Evolutionary conservation across 2,888 invertebrate species (phyloP), one percentile per base, ranked within the genome.

Genomic region (Eulithis testata): DNA sequence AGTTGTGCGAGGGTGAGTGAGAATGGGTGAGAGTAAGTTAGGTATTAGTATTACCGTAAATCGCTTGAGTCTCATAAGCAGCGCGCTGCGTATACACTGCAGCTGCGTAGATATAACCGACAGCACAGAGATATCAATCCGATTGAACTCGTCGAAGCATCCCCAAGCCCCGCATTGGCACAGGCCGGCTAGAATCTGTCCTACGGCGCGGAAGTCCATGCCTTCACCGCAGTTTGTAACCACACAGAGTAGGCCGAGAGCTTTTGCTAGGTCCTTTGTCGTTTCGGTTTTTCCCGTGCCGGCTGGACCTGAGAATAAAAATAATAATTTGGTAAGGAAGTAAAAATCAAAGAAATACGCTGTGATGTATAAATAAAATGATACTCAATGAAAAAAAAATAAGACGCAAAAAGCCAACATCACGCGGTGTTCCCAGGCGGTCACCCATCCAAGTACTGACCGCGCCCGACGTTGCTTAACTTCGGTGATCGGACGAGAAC

Each of bases 111-210:
- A 98, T 79, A 99, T 98, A 2, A 98, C 98, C 12, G 98, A 98
- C 21, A 98, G 90, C 54, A 98, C 98, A 0, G 98, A 98, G 4
- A 98, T 96, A 72, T 98, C 98, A 73, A 99, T 98, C 44, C 98
- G 94, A 87, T 98, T 98, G 90, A 98, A 98, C 88, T 98, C 98
- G 76, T 98, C 98, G 82, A 98, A 98, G 84, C 98, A 98, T 1
- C 98, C 98, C 98, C 98, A 98, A 3, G 98, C 98, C 0, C 98
- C 98, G 82, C 97, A 97, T 83, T 97, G 97, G 61, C 96, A 96
- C 58, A 97, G 89, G 1, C 97, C 95, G 0, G 96, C 95, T 5
- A 97, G 88, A 71, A 96, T 97, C 78, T 92, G 92, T 0, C 91
- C 91, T 2, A 91, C 91, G 0, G 98, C 97, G 73, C 96, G 95